Conservation (phyloP, 2,888 invertebrate species). For the Agonopterix subpropinquella region DNA sequence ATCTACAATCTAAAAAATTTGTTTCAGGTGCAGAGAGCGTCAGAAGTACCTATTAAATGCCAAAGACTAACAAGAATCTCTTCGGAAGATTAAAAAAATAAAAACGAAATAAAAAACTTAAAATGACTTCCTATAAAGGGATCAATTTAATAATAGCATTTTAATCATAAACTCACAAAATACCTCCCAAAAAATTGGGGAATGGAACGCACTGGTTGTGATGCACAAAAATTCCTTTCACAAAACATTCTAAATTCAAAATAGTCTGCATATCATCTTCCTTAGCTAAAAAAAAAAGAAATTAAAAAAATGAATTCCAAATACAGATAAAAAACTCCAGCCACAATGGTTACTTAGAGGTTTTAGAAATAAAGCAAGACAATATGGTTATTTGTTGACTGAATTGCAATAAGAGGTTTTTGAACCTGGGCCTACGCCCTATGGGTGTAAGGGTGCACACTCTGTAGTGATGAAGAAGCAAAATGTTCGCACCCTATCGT, state of each 20-base stretch:
- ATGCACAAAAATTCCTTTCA: slow-evolving; percentile 7
- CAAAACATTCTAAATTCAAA: slow-evolving; percentile 19
- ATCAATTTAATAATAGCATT: slow-evolving; percentile 62
- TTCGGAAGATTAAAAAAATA: not conserved
- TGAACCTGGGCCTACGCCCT: slow-evolving; percentile 45
- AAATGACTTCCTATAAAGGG: slow-evolving; percentile 47
- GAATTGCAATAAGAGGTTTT: slow-evolving; percentile 30
- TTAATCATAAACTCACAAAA: slow-evolving; percentile 24
- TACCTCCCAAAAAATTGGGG: slow-evolving; percentile 9
- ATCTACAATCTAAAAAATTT: not conserved
- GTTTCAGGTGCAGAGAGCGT: slow-evolving; percentile 10
- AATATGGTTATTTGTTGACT: slow-evolving; percentile 37
- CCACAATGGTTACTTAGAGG: slow-evolving; percentile 15
- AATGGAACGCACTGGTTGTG: slow-evolving; percentile 22
- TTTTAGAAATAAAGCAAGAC: slow-evolving; percentile 18
- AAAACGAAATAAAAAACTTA: not conserved
- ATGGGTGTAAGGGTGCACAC: slow-evolving; percentile 42
- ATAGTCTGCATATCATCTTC: slow-evolving; percentile 18
- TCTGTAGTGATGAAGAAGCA: slow-evolving; percentile 96
- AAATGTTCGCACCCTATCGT: slow-evolving; percentile 99
- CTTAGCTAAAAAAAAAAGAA: not conserved
- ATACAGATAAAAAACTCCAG: slow-evolving; percentile 7
- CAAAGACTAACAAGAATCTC: slow-evolving; percentile 2
- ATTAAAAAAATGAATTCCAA: slow-evolving; percentile 28
- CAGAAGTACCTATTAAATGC: not conserved